Conservation (phyloP, 2,113 vertebrate species). For the Atrichornis clamosus region DNA sequence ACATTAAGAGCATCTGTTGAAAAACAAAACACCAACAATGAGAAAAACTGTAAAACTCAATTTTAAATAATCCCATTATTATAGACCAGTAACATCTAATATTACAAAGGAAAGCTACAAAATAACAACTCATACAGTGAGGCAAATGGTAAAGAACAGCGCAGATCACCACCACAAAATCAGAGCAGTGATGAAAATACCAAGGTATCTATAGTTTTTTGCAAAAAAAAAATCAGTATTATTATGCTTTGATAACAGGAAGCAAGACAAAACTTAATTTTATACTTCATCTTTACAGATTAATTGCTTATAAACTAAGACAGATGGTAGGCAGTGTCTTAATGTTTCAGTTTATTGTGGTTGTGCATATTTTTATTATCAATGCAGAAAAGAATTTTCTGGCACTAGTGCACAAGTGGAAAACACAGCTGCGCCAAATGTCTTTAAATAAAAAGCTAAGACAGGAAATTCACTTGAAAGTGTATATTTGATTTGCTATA, state of each 20-base stretch:
- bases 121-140: neutral
- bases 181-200: neutral
- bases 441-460: neutral
- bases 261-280: neutral
- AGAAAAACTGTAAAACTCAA: neutral
- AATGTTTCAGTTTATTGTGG: neutral
- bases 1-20: slow-evolving; percentile 80
- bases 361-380: neutral
- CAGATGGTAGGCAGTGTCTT: neutral
- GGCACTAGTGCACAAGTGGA: neutral
- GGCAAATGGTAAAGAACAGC: neutral
- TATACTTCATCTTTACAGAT: neutral
- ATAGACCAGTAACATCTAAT: neutral
- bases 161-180: neutral
- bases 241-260: neutral
- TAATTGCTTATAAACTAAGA: neutral
- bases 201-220: neutral
- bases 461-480: neutral
- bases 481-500: neutral
- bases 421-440: neutral
- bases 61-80: neutral
- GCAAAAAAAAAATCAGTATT: neutral
- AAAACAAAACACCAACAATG: slow-evolving; percentile 22
- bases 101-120: neutral
- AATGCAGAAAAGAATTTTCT: neutral